Conservation (phyloP, 2,888 invertebrate genomes). For the Dolomedes plantarius region DNA sequence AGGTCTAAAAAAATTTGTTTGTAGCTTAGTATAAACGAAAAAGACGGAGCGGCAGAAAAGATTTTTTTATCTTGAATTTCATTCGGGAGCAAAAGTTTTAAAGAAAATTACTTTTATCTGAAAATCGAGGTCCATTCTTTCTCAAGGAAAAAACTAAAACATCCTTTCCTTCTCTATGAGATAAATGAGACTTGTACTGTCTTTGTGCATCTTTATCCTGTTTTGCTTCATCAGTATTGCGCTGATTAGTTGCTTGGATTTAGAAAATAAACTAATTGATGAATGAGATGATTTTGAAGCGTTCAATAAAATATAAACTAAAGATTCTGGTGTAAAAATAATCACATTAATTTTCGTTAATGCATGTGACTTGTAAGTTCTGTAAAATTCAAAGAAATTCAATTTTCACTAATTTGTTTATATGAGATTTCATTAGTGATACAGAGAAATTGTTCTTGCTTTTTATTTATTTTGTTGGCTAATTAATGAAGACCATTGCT, state of each 20-base stretch:
- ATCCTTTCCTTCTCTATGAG: not conserved
- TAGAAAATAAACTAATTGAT: not conserved
- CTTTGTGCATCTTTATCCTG: not conserved
- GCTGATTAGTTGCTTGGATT: not conserved
- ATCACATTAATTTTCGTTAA: not conserved
- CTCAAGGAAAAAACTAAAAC: not conserved
- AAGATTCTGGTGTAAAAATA: not conserved
- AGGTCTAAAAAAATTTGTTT: not conserved
- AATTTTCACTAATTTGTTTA: not conserved
- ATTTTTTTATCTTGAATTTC: not conserved
- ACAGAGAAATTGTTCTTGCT: too few relatives aligned
- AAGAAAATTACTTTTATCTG: slow-evolving; percentile 5
- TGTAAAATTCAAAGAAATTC: not conserved
- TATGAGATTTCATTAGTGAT: too few relatives aligned
- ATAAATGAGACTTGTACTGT: not conserved
- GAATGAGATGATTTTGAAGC: not conserved
- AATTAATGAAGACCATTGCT: too few relatives aligned
- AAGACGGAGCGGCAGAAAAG: not conserved
- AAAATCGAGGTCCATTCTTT: not conserved
- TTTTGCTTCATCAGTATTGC: not conserved
- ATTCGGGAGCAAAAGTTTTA: slow-evolving; percentile 1
- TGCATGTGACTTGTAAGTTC: not conserved
- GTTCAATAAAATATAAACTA: not conserved
- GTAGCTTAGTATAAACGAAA: not conserved
- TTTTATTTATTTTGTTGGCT: too few relatives aligned